phyloP scores from a whole-genome alignment of 2,888 invertebrate genomes.

The Dolichomitus sp. region DNA sequence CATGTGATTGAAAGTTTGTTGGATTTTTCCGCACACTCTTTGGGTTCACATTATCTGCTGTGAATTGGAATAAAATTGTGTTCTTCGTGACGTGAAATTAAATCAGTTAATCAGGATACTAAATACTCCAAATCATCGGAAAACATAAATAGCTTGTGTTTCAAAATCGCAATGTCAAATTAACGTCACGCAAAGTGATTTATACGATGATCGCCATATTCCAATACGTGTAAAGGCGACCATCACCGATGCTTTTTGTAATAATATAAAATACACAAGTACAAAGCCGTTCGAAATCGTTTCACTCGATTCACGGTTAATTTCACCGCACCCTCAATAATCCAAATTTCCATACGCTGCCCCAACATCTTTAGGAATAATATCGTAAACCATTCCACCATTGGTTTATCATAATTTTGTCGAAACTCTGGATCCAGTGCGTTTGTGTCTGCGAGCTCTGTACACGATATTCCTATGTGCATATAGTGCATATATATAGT shows the following conservation, averaged over 20 bases:
- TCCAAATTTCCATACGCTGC: constrained; percentile 3
- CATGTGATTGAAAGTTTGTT: constrained; percentile 1
- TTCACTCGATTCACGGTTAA: constrained; percentile 24
- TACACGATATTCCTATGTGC: constrained; percentile 1
- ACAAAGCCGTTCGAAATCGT: constrained; percentile 1
- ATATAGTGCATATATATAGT: neutral
- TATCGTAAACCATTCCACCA: constrained; percentile 6
- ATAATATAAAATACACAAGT: constrained; percentile 7
- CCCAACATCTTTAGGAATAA: neutral
- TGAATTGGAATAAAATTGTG: constrained; percentile 9
- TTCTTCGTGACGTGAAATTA: neutral
- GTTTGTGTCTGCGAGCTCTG: constrained; percentile 2
- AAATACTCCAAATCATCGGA: neutral
- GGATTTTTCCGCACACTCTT: neutral
- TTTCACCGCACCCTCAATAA: constrained; percentile 25
- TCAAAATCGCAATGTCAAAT: neutral
- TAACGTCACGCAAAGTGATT: neutral
- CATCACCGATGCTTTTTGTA: neutral
- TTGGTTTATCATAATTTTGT: constrained; percentile 50
- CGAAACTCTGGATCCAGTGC: neutral
- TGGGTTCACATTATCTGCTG: neutral
- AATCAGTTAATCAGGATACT: neutral
- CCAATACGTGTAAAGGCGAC: neutral
- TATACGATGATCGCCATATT: neutral
- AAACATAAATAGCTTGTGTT: neutral